These are phyloP conservation scores for Siniperca chuatsi DNA, from an alignment of 2,113 vertebrate genomes.

Conservation along the genomic window DNA sequence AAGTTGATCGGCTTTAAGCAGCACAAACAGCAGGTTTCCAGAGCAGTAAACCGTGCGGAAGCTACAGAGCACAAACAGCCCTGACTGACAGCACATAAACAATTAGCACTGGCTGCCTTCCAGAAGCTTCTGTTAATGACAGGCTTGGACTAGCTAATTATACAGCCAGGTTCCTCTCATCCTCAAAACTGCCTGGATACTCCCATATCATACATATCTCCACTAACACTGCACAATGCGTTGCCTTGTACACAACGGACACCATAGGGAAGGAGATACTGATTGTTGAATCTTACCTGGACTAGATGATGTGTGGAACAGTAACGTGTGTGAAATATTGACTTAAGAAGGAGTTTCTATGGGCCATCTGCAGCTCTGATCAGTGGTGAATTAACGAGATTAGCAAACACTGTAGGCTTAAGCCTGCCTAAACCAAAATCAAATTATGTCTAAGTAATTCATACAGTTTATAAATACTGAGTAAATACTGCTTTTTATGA, in stretches of 20 bases:
- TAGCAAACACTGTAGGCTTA: not conserved
- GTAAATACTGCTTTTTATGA: not conserved
- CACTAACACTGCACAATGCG: conserved; percentile 31
- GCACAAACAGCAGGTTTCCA: conserved; percentile 69
- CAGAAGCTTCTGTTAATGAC: conserved; percentile 73
- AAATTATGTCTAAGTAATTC: not conserved
- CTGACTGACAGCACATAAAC: conserved; percentile 81
- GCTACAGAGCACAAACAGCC: conserved; percentile 58
- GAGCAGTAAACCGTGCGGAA: conserved; percentile 50
- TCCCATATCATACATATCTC: conserved; percentile 47
- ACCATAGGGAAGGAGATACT: not conserved
- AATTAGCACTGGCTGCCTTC: conserved; percentile 76
- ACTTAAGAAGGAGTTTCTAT: not conserved
- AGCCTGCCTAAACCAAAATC: conserved; percentile 18
- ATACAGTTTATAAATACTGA: not conserved
- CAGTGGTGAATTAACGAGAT: not conserved
- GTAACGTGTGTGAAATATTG: not conserved
- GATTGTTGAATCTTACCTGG: not conserved
- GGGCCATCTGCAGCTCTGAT: conserved; percentile 18
- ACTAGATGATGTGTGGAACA: not conserved
- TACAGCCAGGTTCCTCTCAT: conserved; percentile 68
- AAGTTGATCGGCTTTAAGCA: conserved; percentile 64
- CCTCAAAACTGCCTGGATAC: conserved; percentile 63
- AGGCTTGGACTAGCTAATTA: conserved; percentile 77
- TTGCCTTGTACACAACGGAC: conserved; percentile 11